Evolutionary conservation across 2,888 invertebrate genomes (phyloP).

Genomic region (Rhogogaster chlorosoma): DNA sequence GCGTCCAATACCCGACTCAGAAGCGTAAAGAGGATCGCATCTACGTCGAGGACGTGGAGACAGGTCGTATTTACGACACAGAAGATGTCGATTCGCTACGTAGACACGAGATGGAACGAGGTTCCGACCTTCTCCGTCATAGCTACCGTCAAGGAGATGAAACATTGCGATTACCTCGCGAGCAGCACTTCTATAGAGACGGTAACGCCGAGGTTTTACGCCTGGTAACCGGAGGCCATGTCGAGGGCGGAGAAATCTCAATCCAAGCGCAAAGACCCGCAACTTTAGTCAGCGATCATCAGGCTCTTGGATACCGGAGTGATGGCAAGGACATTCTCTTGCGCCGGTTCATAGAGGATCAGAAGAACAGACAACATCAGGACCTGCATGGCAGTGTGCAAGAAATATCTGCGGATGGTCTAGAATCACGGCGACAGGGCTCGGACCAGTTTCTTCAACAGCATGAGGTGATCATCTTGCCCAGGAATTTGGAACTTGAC

Average conservation of each 20-base stretch:
- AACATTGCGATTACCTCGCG: constrained; percentile 80
- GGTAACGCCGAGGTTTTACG: constrained; percentile 92
- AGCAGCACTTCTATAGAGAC: constrained; percentile 90
- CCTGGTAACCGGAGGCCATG: constrained; percentile 87
- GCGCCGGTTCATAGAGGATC: constrained; percentile 92
- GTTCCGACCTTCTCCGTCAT: constrained; percentile 82
- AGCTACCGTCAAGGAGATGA: constrained; percentile 73
- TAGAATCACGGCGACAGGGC: constrained; percentile 64
- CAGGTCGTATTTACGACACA: constrained; percentile 77
- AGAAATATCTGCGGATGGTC: constrained; percentile 62
- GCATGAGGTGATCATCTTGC: constrained; percentile 68
- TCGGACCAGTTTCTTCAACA: constrained; percentile 55
- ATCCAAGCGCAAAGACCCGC: constrained; percentile 79
- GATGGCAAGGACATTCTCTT: constrained; percentile 92
- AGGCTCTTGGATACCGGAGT: constrained; percentile 83
- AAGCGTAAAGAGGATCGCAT: constrained; percentile 79
- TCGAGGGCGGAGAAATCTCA: constrained; percentile 83
- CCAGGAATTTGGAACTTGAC: constrained; percentile 68
- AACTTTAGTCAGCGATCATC: constrained; percentile 80
- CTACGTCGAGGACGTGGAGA: constrained; percentile 81
- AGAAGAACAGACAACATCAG: constrained; percentile 70
- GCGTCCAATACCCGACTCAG: constrained; percentile 51
- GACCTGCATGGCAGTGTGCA: constrained; percentile 62
- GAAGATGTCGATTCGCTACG: constrained; percentile 87
- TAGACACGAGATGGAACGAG: constrained; percentile 88